Base-by-base conservation (phyloP, 2,888 invertebrate species). In the Drosophila hawaiiensis region DNA sequence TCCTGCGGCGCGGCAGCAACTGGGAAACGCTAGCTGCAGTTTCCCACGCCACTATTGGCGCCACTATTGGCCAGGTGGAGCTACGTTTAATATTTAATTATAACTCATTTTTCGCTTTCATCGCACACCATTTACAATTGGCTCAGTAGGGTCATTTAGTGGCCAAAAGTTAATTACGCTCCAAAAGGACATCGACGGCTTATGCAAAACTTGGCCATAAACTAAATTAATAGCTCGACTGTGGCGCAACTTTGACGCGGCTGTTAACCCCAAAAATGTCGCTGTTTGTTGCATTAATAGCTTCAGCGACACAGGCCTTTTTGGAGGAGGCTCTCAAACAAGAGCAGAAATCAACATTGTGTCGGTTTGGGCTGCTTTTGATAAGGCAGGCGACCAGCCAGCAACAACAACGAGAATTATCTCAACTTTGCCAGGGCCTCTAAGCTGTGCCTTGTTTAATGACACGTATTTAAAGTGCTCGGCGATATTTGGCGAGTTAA, bases 181-280 rank as follows among this genome's bases (percentile, higher is more conserved):
- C 14, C 58, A 69, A 80, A 81, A 81, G 81, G 83, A 80, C 80
- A 82, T 56, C 56, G 54, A 29, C 52, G 65, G 64, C 77, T 73
- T 80, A 68, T 64, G 77, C 68, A 70, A 80, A 71, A 72, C 81
- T 77, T 63, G 63, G 61, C 66, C 58, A 76, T 80, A 81, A 81
- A 83, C 68, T 73, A 83, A 83, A 83, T 81, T 83, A 81, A 83
- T 81, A 68, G 77, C 73, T 65, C 39, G 60, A 37, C 58, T 54
- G 47, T 50, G 43, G 25, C 50, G 65, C 67, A 73, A 76, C 61
- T 82, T 79, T 76, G 67, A 66, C 58, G 70, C 70, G 69, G 49
- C 73, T 55, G 52, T 70, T 76, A 59, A 66, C 66, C 63, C 35
- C 12, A 61, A 68, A 79, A 66, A 75, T 71, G 52, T 64, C 16